phyloP scores from a whole-genome alignment of 2,888 invertebrate genomes.

The Cerastis rubricosa region DNA sequence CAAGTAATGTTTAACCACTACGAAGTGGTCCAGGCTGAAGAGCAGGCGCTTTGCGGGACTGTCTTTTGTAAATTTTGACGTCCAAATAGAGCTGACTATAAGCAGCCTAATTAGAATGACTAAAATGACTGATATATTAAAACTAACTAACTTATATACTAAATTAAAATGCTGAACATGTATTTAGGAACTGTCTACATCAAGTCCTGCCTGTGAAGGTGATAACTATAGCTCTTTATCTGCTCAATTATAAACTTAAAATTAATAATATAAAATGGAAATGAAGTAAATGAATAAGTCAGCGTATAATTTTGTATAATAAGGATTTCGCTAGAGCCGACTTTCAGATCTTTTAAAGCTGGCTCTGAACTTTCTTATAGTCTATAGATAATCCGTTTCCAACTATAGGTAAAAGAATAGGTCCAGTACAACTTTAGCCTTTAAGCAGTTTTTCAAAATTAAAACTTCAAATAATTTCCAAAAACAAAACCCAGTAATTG shows the following conservation, averaged over 20 bases:
- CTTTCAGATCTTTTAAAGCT: conserved; percentile 42
- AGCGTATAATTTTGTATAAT: conserved; percentile 47
- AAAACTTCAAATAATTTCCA: not conserved
- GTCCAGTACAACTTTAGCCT: not conserved
- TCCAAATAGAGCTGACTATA: not conserved
- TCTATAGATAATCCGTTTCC: conserved; percentile 26
- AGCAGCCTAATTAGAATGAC: not conserved
- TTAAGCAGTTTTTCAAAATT: not conserved
- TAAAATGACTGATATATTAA: too few species aligned
- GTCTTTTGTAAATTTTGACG: not conserved
- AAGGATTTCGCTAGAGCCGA: conserved; percentile 32
- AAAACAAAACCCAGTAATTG: too few species aligned
- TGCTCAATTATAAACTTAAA: conserved; percentile 13
- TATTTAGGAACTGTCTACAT: not conserved
- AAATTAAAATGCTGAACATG: not conserved
- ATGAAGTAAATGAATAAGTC: conserved; percentile 34
- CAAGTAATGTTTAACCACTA: too few species aligned
- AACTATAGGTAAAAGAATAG: not conserved
- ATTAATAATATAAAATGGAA: conserved; percentile 22
- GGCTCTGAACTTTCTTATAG: conserved; percentile 32
- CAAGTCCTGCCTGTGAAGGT: not conserved
- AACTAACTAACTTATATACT: too few species aligned
- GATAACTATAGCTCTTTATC: not conserved
- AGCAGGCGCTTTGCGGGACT: not conserved
- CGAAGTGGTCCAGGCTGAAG: too few species aligned